Evolutionary conservation across 1,140 invertebrate species (phyloP).

Genomic region (Phenacoccus solenopsis): DNA sequence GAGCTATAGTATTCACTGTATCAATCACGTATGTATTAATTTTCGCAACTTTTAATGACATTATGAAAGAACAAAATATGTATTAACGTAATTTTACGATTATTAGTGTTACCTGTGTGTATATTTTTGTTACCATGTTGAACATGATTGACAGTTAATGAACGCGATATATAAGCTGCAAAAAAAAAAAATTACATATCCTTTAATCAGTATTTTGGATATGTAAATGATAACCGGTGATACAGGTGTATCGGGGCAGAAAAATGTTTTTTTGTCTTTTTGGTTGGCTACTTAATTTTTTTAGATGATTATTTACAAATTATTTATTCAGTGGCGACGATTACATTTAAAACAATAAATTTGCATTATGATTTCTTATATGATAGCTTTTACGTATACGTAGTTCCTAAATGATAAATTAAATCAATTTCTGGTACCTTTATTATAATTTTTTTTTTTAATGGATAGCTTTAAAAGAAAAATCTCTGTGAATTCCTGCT

Average conservation of each 20-base stretch:
- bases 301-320: neutral
- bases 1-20: neutral
- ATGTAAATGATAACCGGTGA: neutral
- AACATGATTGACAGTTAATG: neutral
- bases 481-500: neutral
- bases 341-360: too few relatives aligned
- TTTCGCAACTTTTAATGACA: too few relatives aligned
- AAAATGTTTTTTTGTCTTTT: neutral
- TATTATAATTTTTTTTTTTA: too few relatives aligned
- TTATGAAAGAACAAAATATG: neutral
- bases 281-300: neutral
- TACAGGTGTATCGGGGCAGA: too few relatives aligned
- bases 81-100: neutral
- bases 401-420: too few relatives aligned
- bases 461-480: neutral
- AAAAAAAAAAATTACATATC: too few relatives aligned
- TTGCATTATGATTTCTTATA: too few relatives aligned
- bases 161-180: too few relatives aligned
- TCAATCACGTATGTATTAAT: neutral
- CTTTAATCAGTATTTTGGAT: neutral
- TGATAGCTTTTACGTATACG: too few relatives aligned
- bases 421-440: too few relatives aligned
- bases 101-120: neutral
- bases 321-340: too few relatives aligned
- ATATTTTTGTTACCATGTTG: neutral